Evolutionary conservation across 2,113 vertebrate species (phyloP).

Genomic region (Festucalex cinctus): DNA sequence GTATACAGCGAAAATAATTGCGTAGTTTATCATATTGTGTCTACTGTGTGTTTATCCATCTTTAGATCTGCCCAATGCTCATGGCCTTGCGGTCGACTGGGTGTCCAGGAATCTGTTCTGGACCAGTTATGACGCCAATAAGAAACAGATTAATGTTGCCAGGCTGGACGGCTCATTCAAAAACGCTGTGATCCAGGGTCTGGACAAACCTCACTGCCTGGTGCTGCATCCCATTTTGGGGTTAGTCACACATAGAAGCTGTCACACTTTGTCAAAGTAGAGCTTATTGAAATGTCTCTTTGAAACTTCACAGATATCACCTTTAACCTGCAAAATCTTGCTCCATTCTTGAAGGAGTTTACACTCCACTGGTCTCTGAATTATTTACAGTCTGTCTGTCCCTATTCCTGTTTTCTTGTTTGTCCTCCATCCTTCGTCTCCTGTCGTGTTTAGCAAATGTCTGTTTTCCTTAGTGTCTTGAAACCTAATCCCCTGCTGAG

Average conservation of each 20-base stretch:
- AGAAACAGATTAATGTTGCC: slow-evolving; percentile 97
- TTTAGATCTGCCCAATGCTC: slow-evolving; percentile 90
- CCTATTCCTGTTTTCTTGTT: slow-evolving; percentile 38
- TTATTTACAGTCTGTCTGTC: slow-evolving; percentile 37
- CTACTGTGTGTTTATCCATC: slow-evolving; percentile 5
- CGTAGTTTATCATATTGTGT: background rate
- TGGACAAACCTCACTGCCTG: slow-evolving; percentile 92
- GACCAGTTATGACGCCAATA: slow-evolving; percentile 95
- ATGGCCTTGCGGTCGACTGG: slow-evolving; percentile 95
- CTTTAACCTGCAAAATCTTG: background rate
- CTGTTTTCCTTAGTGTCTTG: slow-evolving; percentile 12
- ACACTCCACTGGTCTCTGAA: slow-evolving; percentile 24
- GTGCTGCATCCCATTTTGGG: slow-evolving; percentile 88
- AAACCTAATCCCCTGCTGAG: slow-evolving; percentile 12
- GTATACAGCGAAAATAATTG: background rate
- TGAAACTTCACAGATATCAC: slow-evolving; percentile 7
- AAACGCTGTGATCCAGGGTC: slow-evolving; percentile 91
- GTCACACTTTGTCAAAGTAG: slow-evolving; percentile 12
- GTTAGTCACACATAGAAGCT: slow-evolving; percentile 59
- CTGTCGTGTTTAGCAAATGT: slow-evolving; percentile 27
- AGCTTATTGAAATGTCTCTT: slow-evolving; percentile 31
- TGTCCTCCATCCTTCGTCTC: slow-evolving; percentile 33
- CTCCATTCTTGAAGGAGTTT: background rate
- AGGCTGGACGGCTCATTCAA: slow-evolving; percentile 95
- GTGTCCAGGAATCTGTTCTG: slow-evolving; percentile 96